Conservation (phyloP, 2,113 vertebrate genomes). For the Mesoclemmys tuberculata region DNA sequence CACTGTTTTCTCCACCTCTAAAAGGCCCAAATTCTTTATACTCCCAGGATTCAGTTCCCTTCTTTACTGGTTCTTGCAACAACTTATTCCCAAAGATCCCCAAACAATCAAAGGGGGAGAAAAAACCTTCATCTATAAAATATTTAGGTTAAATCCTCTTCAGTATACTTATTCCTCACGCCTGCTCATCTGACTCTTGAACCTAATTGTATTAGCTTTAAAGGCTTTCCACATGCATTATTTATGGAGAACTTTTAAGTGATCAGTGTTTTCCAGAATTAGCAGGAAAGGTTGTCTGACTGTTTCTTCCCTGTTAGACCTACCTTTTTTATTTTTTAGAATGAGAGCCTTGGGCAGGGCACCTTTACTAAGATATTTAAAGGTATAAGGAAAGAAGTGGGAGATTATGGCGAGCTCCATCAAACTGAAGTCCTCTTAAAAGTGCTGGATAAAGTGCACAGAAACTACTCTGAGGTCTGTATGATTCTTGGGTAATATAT, state of each 20-base stretch:
- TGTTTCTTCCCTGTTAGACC: background rate
- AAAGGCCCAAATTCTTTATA: background rate
- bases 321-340: slow-evolving; percentile 76
- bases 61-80: background rate
- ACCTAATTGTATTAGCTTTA: background rate
- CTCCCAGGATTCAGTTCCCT: background rate
- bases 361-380: slow-evolving; percentile 97
- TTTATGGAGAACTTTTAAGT: background rate
- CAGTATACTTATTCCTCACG: background rate
- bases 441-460: slow-evolving; percentile 93
- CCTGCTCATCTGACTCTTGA: background rate
- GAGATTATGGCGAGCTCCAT: slow-evolving; percentile 92
- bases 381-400: slow-evolving; percentile 89
- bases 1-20: background rate
- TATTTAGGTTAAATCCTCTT: background rate
- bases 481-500: background rate
- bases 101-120: background rate
- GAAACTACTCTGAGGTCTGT: slow-evolving; percentile 95
- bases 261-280: background rate
- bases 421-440: slow-evolving; percentile 94
- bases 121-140: background rate
- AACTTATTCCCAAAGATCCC: background rate
- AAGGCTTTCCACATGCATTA: background rate
- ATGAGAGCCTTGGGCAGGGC: slow-evolving; percentile 93
- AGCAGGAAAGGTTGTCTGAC: background rate